These are phyloP conservation scores for Turritopsis dohrnii DNA, from an alignment of 30 jellyfish, hydroid and myxozoan species.

Conservation along the genomic window DNA sequence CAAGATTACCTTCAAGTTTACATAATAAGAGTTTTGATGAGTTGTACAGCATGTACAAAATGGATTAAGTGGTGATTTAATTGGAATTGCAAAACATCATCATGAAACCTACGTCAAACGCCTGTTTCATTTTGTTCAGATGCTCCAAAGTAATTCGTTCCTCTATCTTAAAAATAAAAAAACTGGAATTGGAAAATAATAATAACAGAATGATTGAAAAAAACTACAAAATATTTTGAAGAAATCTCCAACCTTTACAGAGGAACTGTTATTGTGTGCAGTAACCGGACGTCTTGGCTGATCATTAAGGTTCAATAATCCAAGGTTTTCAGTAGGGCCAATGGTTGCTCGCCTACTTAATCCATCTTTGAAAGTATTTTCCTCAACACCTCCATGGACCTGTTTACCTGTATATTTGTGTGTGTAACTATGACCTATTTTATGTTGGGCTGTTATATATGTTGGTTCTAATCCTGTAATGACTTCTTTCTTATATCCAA, in stretches of 20 bases:
- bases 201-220: background rate
- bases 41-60: background rate
- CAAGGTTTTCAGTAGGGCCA: slow-evolving; percentile 75
- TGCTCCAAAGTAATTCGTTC: slow-evolving; percentile 79
- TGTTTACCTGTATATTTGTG: slow-evolving; percentile 44
- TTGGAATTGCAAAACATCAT: background rate
- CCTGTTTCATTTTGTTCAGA: slow-evolving; percentile 64
- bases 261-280: slow-evolving; percentile 50
- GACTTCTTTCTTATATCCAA: slow-evolving; percentile 40
- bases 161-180: slow-evolving; percentile 44
- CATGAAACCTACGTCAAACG: slow-evolving; percentile 58
- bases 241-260: slow-evolving; percentile 50
- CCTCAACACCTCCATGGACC: slow-evolving; percentile 88
- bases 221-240: background rate
- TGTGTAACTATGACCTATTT: slow-evolving; percentile 36
- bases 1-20: background rate
- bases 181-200: background rate
- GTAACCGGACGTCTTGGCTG: slow-evolving; percentile 57
- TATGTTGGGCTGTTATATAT: slow-evolving; percentile 61
- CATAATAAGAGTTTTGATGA: background rate
- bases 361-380: slow-evolving; percentile 42
- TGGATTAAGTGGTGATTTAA: too few species aligned
- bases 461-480: slow-evolving; percentile 82
- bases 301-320: slow-evolving; percentile 22
- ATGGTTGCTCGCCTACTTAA: slow-evolving; percentile 64